A percentile compares a stretch with the other conserved stretches of the same genome.
Conservation (phyloP, 2,113 vertebrate species). For the Vulpes lagopus region DNA sequence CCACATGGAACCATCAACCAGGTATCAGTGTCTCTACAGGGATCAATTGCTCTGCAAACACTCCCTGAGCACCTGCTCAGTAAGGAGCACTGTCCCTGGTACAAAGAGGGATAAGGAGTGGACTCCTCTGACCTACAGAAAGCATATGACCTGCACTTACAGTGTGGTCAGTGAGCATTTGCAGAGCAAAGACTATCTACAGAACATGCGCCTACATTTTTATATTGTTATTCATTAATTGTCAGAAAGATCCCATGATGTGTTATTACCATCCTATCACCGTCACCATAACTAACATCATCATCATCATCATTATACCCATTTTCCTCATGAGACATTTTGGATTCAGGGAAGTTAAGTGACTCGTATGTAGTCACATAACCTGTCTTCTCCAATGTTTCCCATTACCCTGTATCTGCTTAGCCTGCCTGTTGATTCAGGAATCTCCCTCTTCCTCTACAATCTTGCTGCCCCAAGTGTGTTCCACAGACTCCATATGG, state of each 20-base stretch:
- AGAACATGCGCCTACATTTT: not conserved
- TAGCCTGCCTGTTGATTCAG: not conserved
- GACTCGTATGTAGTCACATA: not conserved
- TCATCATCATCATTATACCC: not conserved
- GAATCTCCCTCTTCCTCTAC: not conserved
- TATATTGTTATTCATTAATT: not conserved
- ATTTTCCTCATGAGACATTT: not conserved
- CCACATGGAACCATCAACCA: not conserved
- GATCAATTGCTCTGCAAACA: not conserved
- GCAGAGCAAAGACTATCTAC: not conserved
- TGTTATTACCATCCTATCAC: not conserved
- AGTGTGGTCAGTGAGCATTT: not conserved
- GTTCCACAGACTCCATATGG: not conserved
- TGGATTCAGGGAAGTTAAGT: not conserved
- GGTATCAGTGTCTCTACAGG: not conserved
- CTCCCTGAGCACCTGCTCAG: too few relatives aligned
- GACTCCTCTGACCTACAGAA: not conserved
- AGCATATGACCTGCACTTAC: not conserved
- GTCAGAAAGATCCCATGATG: not conserved
- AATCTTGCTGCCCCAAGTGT: not conserved
- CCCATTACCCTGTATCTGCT: not conserved
- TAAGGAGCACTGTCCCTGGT: not conserved
- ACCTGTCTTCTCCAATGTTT: not conserved
- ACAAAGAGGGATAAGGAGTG: rapidly evolving
- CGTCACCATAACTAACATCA: not conserved